A percentile compares a stretch with the other conserved stretches of the same genome.
Evolutionary conservation across 2,888 invertebrate genomes (phyloP).

Genomic region (Hirtodrosophila histrioides): DNA sequence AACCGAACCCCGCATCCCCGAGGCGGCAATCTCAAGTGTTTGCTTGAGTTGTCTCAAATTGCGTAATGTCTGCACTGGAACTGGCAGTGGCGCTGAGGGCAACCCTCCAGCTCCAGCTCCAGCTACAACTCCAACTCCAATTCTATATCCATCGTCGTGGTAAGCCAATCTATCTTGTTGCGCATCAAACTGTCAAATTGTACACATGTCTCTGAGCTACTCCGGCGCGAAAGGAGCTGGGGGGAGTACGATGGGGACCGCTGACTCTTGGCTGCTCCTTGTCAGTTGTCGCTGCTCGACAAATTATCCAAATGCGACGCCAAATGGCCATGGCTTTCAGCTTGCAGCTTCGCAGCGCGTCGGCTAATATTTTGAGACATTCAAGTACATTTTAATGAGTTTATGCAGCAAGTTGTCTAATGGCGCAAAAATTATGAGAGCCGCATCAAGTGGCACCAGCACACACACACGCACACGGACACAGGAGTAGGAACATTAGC

Average conservation of each 20-base stretch:
- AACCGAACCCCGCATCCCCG: conserved; percentile 18
- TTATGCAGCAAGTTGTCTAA: conserved; percentile 74
- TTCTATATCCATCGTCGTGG: conserved; percentile 30
- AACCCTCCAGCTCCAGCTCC: no score
- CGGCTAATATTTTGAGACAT: conserved; percentile 57
- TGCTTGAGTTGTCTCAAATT: conserved; percentile 74
- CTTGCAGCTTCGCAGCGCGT: conserved; percentile 27
- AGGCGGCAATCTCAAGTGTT: conserved; percentile 62
- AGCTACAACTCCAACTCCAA: conserved; percentile 7
- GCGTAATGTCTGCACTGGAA: conserved; percentile 67
- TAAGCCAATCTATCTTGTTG: conserved; percentile 73
- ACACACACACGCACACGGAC: conserved; percentile 24
- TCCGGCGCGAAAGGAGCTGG: conserved; percentile 2
- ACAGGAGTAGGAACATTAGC: conserved; percentile 27
- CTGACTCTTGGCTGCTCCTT: conserved; percentile 47
- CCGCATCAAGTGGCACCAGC: conserved; percentile 47
- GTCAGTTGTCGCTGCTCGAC: conserved; percentile 73
- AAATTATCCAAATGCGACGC: conserved; percentile 70
- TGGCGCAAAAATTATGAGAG: conserved; percentile 79
- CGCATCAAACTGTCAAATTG: conserved; percentile 73
- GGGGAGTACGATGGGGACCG: conserved; percentile 5
- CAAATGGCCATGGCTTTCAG: conserved; percentile 50
- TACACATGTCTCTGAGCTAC: conserved; percentile 52
- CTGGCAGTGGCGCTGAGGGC: no score
- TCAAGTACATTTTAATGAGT: conserved; percentile 80